Base-by-base conservation (phyloP, 2,888 invertebrate species). In the Octonoba sinensis region DNA sequence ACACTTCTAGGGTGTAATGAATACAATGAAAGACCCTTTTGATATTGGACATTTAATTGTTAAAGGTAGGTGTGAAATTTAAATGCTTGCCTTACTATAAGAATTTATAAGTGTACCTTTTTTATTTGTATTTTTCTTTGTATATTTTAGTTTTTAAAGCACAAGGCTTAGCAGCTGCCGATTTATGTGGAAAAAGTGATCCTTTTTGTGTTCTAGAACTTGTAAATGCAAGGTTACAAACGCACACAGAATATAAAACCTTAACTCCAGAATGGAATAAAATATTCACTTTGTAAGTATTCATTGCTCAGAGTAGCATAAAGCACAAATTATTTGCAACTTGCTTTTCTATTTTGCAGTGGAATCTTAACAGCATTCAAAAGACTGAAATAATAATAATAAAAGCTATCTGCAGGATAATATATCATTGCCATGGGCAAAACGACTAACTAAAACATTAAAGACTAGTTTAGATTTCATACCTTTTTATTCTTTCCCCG, bases 161-260 rank as follows among this genome's bases (percentile, higher is more conserved):
- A 12, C 91, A 92, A 86, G 97, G 96, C 1, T 90, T 99, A 36
- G 95, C 95, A 0, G 94, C 98, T 0, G 97, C 98, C 0, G 99
- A 99, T 88, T 91, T 99, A 56, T 97, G 97, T 0, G 98, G 98
- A 1, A 99, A 99, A 88, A 97, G 97, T 64, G 99, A 99, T 89
- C 99, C 99, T 0, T 99, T 99, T 89, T 98, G 97, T 89, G 98
- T 99, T 0, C 89, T 99, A 22, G 98, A 99, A 88, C 90, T 99
- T 84, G 95, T 96, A 16, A 99, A 99, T 88, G 93, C 96, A 0
- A 92, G 99, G 69, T 90, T 99, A 49, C 98, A 99, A 89, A 99
- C 99, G 0, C 97, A 99, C 88, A 99, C 99, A 0, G 98, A 99
- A 89, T 99, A 99, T 89, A 98, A 99, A 89, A 99, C 99, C 0